Evolutionary conservation across 2,888 invertebrate genomes (phyloP), one percentile per base, ranked within the genome.

Genomic region (Corythucha ciliata): DNA sequence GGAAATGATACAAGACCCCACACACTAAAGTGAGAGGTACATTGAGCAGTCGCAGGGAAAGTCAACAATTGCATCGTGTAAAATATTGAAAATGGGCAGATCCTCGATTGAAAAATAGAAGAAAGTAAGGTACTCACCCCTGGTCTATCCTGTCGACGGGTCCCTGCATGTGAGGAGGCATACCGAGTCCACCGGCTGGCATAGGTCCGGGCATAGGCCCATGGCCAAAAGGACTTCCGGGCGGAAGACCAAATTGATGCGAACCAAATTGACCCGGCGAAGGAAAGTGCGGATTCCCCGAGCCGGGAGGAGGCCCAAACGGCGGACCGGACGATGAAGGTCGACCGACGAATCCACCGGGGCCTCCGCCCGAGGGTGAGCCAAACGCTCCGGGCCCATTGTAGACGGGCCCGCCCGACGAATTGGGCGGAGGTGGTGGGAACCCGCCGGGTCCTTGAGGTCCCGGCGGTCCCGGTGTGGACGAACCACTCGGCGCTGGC

Each of bases 61-160:
- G n/a, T n/a, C n/a, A 29, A 29, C 4, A 33, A 33, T 33, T 33
- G 8, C 4, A 3, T 33, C 33, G 4, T 33, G 3, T 33, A 33
- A 33, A 3, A 33, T 5, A 33, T 7, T 33, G 33, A 29, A 29
- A 29, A 29, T 12, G 12, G 12, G 8, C 12, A 29, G 12, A 10
- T 29, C 12, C 29, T 29, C 12, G 10, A 29, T 29, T 29, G 12
- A 29, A 29, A 14, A 29, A n/a, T 29, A 8, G 29, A 29, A 29
- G 8, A 10, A 52, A 47, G 42, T 33, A 27, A 33, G 24, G 46
- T 63, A 75, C 79, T 78, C 63, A 80, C 76, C 81, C 81, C 70
- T 80, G 82, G 67, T 83, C 86, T 69, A 75, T 80, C 72, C 85
- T 76, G 69, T 85, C 85, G 63, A 87, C 84, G 63, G 86, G 84